A percentile compares a stretch with the other conserved stretches of the same genome.
These are phyloP conservation scores for Drosophila neoperkinsi DNA, from an alignment of 2,888 invertebrate species.

Conservation along the genomic window DNA sequence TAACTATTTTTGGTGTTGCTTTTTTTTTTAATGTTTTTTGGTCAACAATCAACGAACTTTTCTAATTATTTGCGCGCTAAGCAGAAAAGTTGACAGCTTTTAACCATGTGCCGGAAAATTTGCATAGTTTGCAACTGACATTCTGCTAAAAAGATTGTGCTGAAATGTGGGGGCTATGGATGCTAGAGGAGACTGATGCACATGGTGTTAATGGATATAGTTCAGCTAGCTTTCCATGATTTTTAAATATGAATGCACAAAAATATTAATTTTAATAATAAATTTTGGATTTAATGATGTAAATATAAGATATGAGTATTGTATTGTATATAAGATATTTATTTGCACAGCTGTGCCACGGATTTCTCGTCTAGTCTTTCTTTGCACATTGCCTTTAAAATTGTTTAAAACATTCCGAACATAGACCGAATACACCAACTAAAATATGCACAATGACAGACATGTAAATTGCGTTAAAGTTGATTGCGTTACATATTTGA, in stretches of 20 bases:
- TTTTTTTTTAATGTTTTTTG: conserved; percentile 23
- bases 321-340: neutral
- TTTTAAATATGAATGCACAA: neutral
- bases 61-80: conserved; percentile 67
- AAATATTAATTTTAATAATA: conserved; percentile 4
- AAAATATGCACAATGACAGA: conserved; percentile 13
- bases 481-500: conserved; percentile 31
- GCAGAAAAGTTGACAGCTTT: conserved; percentile 64
- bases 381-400: neutral
- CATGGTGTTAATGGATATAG: neutral
- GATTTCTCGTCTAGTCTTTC: neutral
- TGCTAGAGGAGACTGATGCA: neutral
- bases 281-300: neutral
- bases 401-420: neutral
- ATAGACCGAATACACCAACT: conserved; percentile 6
- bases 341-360: neutral
- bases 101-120: conserved; percentile 54
- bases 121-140: conserved; percentile 48
- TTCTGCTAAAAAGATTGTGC: conserved; percentile 16
- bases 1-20: conserved; percentile 14
- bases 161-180: neutral
- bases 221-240: neutral
- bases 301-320: neutral
- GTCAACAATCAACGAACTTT: conserved; percentile 60
- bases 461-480: conserved; percentile 28